Conservation (phyloP, 1,140 invertebrate species). For the Drosophila sucinea region DNA sequence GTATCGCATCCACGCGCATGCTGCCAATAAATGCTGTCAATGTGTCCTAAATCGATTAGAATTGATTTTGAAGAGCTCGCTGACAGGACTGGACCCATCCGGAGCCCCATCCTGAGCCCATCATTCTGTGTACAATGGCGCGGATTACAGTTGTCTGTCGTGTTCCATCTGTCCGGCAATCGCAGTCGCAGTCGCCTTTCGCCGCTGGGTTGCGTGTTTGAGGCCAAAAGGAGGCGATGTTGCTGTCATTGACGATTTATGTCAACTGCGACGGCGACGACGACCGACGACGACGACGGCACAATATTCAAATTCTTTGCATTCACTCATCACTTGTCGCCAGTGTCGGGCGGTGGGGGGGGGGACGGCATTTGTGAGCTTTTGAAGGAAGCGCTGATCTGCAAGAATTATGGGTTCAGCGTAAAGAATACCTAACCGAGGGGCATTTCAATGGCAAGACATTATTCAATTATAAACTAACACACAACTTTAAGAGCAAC, state of each 20-base stretch:
- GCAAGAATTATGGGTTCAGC: slow-evolving; percentile 3
- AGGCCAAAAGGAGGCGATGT: slow-evolving; percentile 78
- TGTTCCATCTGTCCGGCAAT: slow-evolving; percentile 58
- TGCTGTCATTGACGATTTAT: slow-evolving; percentile 81
- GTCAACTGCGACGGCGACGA: slow-evolving; percentile 66
- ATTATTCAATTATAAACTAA: background rate
- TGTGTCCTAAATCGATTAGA: slow-evolving; percentile 80
- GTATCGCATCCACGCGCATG: slow-evolving; percentile 72
- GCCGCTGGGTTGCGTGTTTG: slow-evolving; percentile 60
- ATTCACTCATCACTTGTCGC: slow-evolving; percentile 80
- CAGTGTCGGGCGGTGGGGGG: background rate
- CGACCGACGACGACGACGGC: slow-evolving; percentile 26
- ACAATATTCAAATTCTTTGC: slow-evolving; percentile 81
- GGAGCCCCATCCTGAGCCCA: slow-evolving; percentile 17
- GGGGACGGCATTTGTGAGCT: slow-evolving; percentile 41
- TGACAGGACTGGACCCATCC: slow-evolving; percentile 57
- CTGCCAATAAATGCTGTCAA: slow-evolving; percentile 80
- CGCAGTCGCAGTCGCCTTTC: slow-evolving; percentile 24
- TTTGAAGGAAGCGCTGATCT: slow-evolving; percentile 61
- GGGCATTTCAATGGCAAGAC: background rate
- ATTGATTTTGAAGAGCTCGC: slow-evolving; percentile 72
- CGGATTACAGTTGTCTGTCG: slow-evolving; percentile 79
- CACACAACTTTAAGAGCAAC: slow-evolving; percentile 30
- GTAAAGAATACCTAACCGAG: slow-evolving; percentile 1
- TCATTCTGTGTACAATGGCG: slow-evolving; percentile 60